Percentiles rank a stretch among this genome's conserved stretches.
These are phyloP conservation scores for Stratiolaelaps scimitus DNA, from an alignment of 1,140 invertebrate genomes.

Conservation along the genomic window DNA sequence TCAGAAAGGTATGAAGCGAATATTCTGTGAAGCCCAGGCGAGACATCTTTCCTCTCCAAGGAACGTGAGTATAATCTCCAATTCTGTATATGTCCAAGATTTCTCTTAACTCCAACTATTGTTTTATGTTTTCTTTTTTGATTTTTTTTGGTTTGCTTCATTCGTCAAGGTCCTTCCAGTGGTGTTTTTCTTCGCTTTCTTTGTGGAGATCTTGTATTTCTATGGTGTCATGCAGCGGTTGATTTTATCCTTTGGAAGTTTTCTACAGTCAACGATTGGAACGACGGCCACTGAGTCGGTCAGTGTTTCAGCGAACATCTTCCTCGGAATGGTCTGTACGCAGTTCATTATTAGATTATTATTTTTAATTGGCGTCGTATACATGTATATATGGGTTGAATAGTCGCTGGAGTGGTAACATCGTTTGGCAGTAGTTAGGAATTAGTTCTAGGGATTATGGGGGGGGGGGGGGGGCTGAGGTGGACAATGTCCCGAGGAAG, in stretches of 20 bases:
- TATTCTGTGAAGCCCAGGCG: too few species aligned
- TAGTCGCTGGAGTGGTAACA: too few species aligned
- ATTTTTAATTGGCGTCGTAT: neutral
- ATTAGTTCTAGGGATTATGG: too few species aligned
- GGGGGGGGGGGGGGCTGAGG: too few species aligned
- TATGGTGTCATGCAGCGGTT: conserved; percentile 71
- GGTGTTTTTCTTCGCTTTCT: conserved; percentile 78
- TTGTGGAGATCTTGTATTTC: conserved; percentile 74
- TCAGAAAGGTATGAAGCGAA: too few species aligned
- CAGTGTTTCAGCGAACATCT: conserved; percentile 81
- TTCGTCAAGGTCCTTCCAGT: conserved; percentile 56
- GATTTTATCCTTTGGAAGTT: conserved; percentile 65
- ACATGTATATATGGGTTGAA: neutral
- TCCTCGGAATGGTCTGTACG: conserved; percentile 61
- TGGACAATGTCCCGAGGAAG: too few species aligned
- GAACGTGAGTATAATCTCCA: too few species aligned
- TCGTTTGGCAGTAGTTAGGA: too few species aligned
- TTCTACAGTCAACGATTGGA: conserved; percentile 61
- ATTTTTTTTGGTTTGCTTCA: conserved; percentile 31
- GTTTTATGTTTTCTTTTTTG: too few species aligned
- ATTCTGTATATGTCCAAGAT: too few species aligned
- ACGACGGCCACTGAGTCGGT: conserved; percentile 85
- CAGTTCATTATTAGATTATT: conserved; percentile 18
- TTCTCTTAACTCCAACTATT: too few species aligned
- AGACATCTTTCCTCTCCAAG: too few species aligned